Evolutionary conservation across 2,888 invertebrate genomes (phyloP).

Genomic region (Lomographa bimaculata): DNA sequence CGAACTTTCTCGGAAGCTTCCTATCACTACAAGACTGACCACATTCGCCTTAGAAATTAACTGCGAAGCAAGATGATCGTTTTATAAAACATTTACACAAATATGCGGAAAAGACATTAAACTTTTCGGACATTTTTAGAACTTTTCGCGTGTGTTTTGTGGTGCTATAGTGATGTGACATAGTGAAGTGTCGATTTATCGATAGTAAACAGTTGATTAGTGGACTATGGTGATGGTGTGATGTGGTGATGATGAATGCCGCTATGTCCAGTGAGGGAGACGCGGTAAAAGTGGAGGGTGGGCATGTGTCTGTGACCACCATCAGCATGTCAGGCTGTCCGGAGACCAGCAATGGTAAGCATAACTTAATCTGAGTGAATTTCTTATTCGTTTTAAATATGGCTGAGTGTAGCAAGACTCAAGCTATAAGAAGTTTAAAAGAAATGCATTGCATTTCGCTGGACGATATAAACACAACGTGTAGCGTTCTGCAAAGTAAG

Average conservation of each 20-base stretch:
- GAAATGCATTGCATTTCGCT: too few relatives aligned
- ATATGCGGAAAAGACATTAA: conserved; percentile 45
- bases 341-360: conserved; percentile 82
- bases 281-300: conserved; percentile 75
- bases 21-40: conserved; percentile 59
- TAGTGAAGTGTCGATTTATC: conserved; percentile 52
- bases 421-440: too few relatives aligned
- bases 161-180: conserved; percentile 68
- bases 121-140: conserved; percentile 60
- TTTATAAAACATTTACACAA: conserved; percentile 40
- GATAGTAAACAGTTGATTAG: conserved; percentile 15
- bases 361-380: too few relatives aligned
- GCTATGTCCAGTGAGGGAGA: conserved; percentile 75
- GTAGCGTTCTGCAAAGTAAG: too few relatives aligned
- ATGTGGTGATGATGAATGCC: conserved; percentile 52
- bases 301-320: conserved; percentile 90
- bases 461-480: too few relatives aligned
- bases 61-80: conserved; percentile 66
- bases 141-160: conserved; percentile 38
- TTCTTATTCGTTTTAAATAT: conserved; percentile 1
- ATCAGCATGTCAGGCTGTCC: conserved; percentile 87
- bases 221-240: conserved; percentile 32
- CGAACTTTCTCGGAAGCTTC: conserved; percentile 25
- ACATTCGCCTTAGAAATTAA: conserved; percentile 66
- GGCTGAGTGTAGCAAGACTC: too few relatives aligned